Evolutionary conservation across 2,113 vertebrate genomes (phyloP).

Genomic region (Mastomys coucha): DNA sequence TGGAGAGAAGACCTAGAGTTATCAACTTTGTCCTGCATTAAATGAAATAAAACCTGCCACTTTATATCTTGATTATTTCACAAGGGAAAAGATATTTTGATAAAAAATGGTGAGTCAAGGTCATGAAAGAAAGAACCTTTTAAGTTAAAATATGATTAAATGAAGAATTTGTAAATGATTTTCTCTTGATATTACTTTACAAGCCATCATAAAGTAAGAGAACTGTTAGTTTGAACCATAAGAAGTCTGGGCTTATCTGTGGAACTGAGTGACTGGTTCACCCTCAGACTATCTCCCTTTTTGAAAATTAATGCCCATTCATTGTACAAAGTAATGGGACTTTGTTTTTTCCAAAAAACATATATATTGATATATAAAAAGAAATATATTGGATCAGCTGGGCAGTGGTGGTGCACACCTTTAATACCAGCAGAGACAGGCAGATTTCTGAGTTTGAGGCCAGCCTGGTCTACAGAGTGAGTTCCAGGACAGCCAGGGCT

Average conservation of each 20-base stretch:
- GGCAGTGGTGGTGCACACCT: too few species aligned
- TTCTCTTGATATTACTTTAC: neutral
- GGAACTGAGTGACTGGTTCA: neutral
- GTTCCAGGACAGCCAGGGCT: too few species aligned
- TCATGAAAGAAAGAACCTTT: neutral
- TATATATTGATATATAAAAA: too few species aligned
- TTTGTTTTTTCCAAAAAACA: too few species aligned
- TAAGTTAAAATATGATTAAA: slow-evolving; percentile 14
- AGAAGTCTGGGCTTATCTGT: neutral
- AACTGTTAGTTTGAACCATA: neutral
- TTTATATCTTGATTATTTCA: slow-evolving; percentile 29
- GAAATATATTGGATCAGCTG: too few species aligned
- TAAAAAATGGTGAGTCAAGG: neutral
- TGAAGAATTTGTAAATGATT: neutral
- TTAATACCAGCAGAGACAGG: too few species aligned
- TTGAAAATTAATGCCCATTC: neutral
- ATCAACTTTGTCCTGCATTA: neutral
- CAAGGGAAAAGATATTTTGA: slow-evolving; percentile 30
- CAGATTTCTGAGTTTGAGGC: too few species aligned
- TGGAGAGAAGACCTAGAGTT: neutral
- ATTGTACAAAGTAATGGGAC: neutral
- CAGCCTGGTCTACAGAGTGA: too few species aligned
- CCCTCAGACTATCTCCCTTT: neutral
- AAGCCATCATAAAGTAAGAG: neutral
- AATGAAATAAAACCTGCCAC: neutral